Evolutionary conservation across 2,888 invertebrate genomes (phyloP).

Genomic region (Plebejus anna): DNA sequence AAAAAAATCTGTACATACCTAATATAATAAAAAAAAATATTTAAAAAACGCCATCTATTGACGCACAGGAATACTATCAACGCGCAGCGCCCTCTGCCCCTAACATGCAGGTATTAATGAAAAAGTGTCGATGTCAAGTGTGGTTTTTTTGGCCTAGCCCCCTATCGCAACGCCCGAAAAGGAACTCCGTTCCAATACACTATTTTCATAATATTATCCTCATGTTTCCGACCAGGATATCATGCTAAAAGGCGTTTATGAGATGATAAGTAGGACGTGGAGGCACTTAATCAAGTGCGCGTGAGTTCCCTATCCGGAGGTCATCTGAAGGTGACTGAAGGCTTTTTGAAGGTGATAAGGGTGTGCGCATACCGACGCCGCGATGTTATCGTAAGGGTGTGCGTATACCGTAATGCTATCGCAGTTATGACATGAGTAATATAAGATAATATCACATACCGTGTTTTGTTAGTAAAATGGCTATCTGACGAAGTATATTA

Average conservation of each 20-base stretch:
- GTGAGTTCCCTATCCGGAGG: conserved; percentile 43
- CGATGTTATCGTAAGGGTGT: conserved; percentile 35
- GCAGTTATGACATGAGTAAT: neutral
- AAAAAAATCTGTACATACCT: no score
- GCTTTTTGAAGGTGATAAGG: conserved; percentile 43
- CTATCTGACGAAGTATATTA: neutral
- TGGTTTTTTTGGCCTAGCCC: no score
- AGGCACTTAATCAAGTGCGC: conserved; percentile 33
- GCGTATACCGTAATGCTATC: conserved; percentile 29
- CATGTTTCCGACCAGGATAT: neutral
- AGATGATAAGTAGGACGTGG: conserved; percentile 11
- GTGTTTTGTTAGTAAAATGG: neutral
- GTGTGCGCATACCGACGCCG: conserved; percentile 37
- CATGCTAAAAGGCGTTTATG: conserved; percentile 1
- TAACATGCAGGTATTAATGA: no score
- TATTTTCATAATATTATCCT: neutral
- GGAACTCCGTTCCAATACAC: no score
- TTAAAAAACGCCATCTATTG: no score
- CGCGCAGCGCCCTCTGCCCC: no score
- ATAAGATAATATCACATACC: neutral
- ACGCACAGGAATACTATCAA: no score
- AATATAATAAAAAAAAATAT: no score
- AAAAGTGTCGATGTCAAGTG: no score
- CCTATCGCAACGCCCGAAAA: no score
- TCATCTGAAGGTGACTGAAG: conserved; percentile 37